phyloP scores from a whole-genome alignment of 2,113 vertebrate genomes.

The Eolophus roseicapilla region DNA sequence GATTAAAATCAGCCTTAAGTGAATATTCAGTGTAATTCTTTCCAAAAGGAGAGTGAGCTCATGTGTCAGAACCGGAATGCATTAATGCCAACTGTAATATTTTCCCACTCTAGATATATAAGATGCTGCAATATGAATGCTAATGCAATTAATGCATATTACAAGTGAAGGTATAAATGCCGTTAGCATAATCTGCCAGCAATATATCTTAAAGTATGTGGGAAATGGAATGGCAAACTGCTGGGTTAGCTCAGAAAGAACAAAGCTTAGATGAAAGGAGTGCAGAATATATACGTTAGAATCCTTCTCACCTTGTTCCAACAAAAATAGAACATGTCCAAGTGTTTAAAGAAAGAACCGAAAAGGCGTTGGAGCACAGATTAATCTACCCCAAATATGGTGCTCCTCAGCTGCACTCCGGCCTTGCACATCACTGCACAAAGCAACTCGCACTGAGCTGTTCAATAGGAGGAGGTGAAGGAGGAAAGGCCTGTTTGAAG shows the following conservation, averaged over 20 bases:
- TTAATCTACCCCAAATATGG: neutral
- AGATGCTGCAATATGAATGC: neutral
- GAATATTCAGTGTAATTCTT: neutral
- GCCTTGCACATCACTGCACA: neutral
- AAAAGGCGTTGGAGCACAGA: neutral
- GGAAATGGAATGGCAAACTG: neutral
- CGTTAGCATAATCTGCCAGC: neutral
- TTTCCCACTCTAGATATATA: neutral
- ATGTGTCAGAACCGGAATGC: neutral
- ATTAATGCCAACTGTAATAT: neutral
- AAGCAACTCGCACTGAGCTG: neutral
- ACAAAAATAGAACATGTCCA: neutral
- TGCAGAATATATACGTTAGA: neutral
- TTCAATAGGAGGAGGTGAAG: neutral
- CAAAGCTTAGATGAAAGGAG: neutral
- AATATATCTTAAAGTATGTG: neutral
- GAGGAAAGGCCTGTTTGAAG: neutral
- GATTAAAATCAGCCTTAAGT: neutral
- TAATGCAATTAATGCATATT: neutral
- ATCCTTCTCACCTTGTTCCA: neutral
- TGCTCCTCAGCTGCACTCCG: neutral
- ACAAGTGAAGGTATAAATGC: neutral
- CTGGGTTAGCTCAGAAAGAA: neutral
- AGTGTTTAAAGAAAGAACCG: neutral
- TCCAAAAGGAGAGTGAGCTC: neutral